phyloP scores from a whole-genome alignment of 1,140 invertebrate genomes.

The Orussus abietinus region DNA sequence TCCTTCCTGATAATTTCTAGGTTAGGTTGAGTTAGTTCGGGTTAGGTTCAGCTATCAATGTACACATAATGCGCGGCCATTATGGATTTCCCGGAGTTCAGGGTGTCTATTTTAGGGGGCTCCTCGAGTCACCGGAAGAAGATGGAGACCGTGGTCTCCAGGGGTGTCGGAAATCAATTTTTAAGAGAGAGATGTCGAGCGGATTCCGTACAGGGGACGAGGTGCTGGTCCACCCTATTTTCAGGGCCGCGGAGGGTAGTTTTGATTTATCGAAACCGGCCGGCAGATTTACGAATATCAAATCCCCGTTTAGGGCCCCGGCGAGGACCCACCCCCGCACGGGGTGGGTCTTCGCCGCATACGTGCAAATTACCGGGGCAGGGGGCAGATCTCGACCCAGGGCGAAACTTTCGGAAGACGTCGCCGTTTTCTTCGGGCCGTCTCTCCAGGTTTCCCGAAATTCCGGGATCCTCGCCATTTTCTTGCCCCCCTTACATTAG shows the following conservation, averaged over 20 bases:
- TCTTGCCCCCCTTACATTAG: too few species aligned
- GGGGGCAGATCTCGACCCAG: background rate
- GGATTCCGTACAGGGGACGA: conserved; percentile 31
- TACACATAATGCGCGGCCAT: too few species aligned
- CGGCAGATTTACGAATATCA: conserved; percentile 53
- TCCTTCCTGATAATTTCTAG: conserved; percentile 1
- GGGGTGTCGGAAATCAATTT: conserved; percentile 31
- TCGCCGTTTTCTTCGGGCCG: too few species aligned
- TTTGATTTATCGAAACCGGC: conserved; percentile 51
- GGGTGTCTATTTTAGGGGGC: too few species aligned
- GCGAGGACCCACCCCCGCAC: conserved; percentile 22
- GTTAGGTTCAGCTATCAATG: too few species aligned
- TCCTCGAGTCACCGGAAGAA: too few species aligned
- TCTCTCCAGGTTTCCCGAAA: too few species aligned
- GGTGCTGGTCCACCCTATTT: conserved; percentile 16
- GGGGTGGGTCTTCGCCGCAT: conserved; percentile 25
- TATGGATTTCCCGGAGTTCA: too few species aligned
- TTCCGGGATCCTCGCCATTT: too few species aligned
- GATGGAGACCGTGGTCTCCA: too few species aligned
- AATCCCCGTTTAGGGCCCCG: conserved; percentile 46
- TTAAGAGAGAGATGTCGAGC: conserved; percentile 37
- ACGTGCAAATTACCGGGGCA: conserved; percentile 31
- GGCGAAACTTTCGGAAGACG: too few species aligned
- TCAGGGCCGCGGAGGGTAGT: conserved; percentile 37
- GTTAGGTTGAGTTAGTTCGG: too few species aligned